phyloP scores from a whole-genome alignment of 1,140 invertebrate species.

The Drosophila sulfurigaster region DNA sequence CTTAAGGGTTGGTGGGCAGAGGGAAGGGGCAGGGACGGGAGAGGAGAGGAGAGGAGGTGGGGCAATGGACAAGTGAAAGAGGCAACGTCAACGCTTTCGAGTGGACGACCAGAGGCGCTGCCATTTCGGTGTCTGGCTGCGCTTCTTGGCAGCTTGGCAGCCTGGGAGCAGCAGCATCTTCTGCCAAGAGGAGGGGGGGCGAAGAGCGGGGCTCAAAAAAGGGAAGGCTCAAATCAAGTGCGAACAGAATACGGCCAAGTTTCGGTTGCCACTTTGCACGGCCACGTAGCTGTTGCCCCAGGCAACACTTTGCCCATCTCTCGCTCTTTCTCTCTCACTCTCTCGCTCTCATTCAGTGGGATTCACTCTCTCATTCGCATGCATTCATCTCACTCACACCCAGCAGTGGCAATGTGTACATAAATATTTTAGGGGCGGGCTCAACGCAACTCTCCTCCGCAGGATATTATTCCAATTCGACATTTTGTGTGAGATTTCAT shows the following conservation, averaged over 20 bases:
- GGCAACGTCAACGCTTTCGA: slow-evolving; percentile 70
- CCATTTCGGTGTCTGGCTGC: slow-evolving; percentile 69
- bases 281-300: slow-evolving; percentile 17
- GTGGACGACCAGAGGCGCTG: slow-evolving; percentile 60
- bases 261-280: slow-evolving; percentile 49
- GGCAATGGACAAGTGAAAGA: slow-evolving; percentile 60
- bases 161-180: background rate
- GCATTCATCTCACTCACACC: slow-evolving; percentile 6
- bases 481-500: slow-evolving; percentile 82
- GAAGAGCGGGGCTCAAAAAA: background rate
- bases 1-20: background rate
- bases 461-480: slow-evolving; percentile 78
- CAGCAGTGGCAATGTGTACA: slow-evolving; percentile 14
- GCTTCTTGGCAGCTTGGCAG: slow-evolving; percentile 38
- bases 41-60: background rate
- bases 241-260: slow-evolving; percentile 76
- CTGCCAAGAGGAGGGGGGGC: background rate
- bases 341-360: slow-evolving; percentile 1
- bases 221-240: slow-evolving; percentile 65
- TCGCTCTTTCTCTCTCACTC: slow-evolving; percentile 18
- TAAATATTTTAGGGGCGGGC: slow-evolving; percentile 71
- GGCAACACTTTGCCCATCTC: slow-evolving; percentile 21
- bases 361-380: slow-evolving; percentile 11
- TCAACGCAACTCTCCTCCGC: slow-evolving; percentile 11
- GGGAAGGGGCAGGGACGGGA: background rate